Percentiles rank a stretch among this genome's conserved stretches.
These are phyloP conservation scores for Gymnocephalus cernua DNA, from an alignment of 2,113 vertebrate genomes.

Conservation along the genomic window DNA sequence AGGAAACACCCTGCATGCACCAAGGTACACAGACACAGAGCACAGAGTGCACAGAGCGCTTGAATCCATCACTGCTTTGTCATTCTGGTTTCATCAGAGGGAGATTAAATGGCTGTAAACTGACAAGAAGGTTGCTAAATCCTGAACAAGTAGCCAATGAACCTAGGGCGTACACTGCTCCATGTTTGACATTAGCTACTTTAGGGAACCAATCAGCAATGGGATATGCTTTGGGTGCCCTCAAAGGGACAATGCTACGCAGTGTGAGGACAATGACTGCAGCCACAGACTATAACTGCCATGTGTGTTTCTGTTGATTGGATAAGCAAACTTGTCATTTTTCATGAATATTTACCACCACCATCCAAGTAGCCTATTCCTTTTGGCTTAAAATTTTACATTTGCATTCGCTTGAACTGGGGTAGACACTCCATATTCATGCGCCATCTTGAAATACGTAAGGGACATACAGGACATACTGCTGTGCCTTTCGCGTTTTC, in stretches of 20 bases:
- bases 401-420: too few relatives aligned
- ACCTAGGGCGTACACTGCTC: constrained; percentile 19
- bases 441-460: too few relatives aligned
- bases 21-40: too few relatives aligned
- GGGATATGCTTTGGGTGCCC: constrained; percentile 58
- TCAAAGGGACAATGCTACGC: constrained; percentile 23
- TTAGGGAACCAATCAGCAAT: constrained; percentile 39
- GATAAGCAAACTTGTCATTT: too few relatives aligned
- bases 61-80: constrained; percentile 10
- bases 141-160: constrained; percentile 61
- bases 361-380: too few relatives aligned
- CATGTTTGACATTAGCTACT: constrained; percentile 35
- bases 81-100: constrained; percentile 19
- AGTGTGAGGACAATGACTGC: constrained; percentile 20
- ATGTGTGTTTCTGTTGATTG: constrained; percentile 28
- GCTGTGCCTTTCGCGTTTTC: too few relatives aligned
- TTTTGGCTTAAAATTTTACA: too few relatives aligned
- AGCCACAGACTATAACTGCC: constrained; percentile 27
- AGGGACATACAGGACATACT: too few relatives aligned
- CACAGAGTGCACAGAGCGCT: not conserved
- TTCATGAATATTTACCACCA: too few relatives aligned
- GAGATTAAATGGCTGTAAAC: constrained; percentile 50
- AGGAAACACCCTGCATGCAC: too few relatives aligned
- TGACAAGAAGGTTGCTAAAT: constrained; percentile 57
- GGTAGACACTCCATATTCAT: too few relatives aligned